Evolutionary conservation across 35 echinoderm and acorn worm genomes (phyloP), one percentile per base, ranked within the genome.

Genomic region (Ophioderma brevispina): DNA sequence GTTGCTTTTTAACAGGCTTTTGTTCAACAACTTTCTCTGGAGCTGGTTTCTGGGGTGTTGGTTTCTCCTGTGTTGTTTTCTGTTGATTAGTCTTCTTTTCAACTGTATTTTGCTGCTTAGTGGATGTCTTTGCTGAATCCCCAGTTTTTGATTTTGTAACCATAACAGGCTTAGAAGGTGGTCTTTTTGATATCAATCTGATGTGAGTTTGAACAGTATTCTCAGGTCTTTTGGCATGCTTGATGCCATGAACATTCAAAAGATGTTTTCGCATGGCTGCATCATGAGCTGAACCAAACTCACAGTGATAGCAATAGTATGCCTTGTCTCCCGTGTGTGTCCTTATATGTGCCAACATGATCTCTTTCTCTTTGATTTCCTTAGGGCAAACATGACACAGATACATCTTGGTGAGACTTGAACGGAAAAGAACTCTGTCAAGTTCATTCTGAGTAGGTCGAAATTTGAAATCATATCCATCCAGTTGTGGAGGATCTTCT

Each of bases 181-280:
- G 59, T 25, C 59, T 70, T 70, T 70, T 70, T 8, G 59, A 25
- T 70, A 25, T 70, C 17, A 70, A 70, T 70, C 59, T 70, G 59
- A 70, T 70, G 59, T 70, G 5, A 70, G 59, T 30, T 25, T 70
- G 17, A 3, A 70, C 23, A 4, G 59, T 70, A 70, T 70, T 70
- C 59, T 70, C 59, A 70, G 59, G 59, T 70, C 59, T 18, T 70
- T 30, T 70, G n/a, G 59, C 59, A 25, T 70, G 59, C 59, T 70
- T 70, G 59, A 70, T 70, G 15, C 28, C 28, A 25, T 70, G 59
- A 70, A 70, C 59, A 70, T 70, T 70, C 17, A 70, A 30, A 6
- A 70, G 59, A 70, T 70, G 59, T 25, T 70, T 70, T 15, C 59
- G 59, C 59, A 70, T 70, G 59, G 59, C 59, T 70, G 59, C 59